Conservation (phyloP, 2,113 vertebrate species). For the Typhlomys cinereus region DNA sequence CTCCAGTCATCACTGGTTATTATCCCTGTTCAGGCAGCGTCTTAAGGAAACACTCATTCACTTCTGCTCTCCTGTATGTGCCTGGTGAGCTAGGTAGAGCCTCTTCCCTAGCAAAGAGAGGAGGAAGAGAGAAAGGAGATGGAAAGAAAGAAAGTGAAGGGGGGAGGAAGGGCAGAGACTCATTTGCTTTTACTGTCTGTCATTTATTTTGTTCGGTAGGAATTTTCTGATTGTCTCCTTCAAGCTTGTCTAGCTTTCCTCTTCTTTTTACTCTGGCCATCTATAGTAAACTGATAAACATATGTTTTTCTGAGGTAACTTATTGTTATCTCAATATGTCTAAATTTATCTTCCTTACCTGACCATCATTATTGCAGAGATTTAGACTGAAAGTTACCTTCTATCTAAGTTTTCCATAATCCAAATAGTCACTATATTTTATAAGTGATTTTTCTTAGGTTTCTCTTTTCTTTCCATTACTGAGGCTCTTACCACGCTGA, state of each 20-base stretch:
- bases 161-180: too few species aligned
- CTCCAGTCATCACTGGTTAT: too few species aligned
- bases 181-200: not conserved
- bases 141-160: too few species aligned
- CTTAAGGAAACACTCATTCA: too few species aligned
- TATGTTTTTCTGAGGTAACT: constrained; percentile 8
- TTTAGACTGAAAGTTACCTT: constrained; percentile 38
- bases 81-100: too few species aligned
- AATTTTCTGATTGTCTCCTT: not conserved
- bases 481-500: not conserved
- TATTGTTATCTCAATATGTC: not conserved
- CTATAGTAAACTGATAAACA: not conserved
- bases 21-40: too few species aligned
- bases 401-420: not conserved
- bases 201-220: not conserved
- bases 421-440: not conserved
- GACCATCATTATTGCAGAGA: not conserved
- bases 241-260: not conserved
- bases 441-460: not conserved
- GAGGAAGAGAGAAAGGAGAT: too few species aligned
- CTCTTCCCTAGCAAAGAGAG: too few species aligned
- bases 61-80: too few species aligned
- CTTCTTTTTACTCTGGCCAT: not conserved
- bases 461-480: not conserved
- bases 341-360: not conserved